phyloP scores from a whole-genome alignment of 2,888 invertebrate species.

The Ochropleura plecta region DNA sequence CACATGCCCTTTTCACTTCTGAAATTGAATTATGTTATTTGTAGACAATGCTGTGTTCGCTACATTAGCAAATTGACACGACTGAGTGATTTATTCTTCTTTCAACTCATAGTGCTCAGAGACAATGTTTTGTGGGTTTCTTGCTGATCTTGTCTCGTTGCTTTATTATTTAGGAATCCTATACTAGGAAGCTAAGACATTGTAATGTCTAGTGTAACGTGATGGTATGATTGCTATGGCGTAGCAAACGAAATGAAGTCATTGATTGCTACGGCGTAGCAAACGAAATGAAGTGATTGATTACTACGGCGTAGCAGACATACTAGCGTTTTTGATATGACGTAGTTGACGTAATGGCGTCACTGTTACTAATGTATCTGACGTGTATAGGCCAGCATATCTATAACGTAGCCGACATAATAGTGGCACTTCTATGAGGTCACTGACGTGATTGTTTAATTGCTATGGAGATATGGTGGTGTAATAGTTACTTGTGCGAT shows the following conservation, averaged over 20 bases:
- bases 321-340: background rate
- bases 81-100: conserved; percentile 41
- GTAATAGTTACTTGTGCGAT: background rate
- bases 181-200: background rate
- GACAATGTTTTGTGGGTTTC: background rate
- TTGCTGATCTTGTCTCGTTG: background rate
- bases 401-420: background rate
- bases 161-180: background rate
- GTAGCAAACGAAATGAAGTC: background rate
- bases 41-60: conserved; percentile 33
- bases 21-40: conserved; percentile 52
- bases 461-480: background rate
- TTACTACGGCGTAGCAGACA: background rate
- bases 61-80: conserved; percentile 62
- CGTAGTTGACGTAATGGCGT: background rate
- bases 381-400: background rate
- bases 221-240: no score
- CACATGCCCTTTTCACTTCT: conserved; percentile 34
- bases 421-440: background rate
- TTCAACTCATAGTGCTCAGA: conserved; percentile 19
- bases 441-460: background rate
- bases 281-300: background rate
- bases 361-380: background rate
- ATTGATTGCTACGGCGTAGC: background rate
- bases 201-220: no score